phyloP scores from a whole-genome alignment of 2,797 vertebrate species.

The Gobio occitaniae region DNA sequence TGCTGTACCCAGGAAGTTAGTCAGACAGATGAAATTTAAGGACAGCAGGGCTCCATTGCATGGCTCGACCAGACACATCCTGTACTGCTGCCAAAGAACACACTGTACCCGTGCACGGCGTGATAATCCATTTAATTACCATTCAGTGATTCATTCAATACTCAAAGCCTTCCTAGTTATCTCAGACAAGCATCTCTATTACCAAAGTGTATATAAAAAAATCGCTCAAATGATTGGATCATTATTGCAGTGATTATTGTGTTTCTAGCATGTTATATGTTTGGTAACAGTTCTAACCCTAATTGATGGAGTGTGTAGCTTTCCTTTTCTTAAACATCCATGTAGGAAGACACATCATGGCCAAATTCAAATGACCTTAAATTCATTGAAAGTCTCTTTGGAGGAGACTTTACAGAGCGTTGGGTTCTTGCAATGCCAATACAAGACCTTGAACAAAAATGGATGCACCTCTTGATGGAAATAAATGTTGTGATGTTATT shows the following conservation, averaged over 20 bases:
- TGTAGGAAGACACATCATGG: too few species aligned
- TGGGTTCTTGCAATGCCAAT: background rate
- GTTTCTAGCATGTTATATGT: too few species aligned
- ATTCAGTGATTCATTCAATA: conserved; percentile 44
- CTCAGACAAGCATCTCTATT: background rate
- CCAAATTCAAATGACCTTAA: too few species aligned
- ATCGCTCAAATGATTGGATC: too few species aligned
- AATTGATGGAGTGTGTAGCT: background rate
- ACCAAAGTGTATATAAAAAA: background rate
- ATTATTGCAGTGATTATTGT: too few species aligned
- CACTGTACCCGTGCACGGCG: conserved; percentile 53
- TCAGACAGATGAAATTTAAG: conserved; percentile 69
- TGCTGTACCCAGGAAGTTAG: conserved; percentile 60
- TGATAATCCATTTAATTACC: conserved; percentile 12
- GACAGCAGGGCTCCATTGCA: conserved; percentile 71
- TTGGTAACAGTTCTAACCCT: background rate
- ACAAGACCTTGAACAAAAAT: background rate
- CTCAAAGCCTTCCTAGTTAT: background rate
- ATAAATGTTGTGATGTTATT: background rate
- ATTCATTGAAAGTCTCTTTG: too few species aligned
- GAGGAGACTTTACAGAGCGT: too few species aligned
- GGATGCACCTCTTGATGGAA: too few species aligned
- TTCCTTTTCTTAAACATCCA: too few species aligned
- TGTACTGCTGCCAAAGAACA: conserved; percentile 71
- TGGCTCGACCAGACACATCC: conserved; percentile 67